Evolutionary conservation across 2,888 invertebrate species (phyloP).

Genomic region (Nipponacmea schrenckii): DNA sequence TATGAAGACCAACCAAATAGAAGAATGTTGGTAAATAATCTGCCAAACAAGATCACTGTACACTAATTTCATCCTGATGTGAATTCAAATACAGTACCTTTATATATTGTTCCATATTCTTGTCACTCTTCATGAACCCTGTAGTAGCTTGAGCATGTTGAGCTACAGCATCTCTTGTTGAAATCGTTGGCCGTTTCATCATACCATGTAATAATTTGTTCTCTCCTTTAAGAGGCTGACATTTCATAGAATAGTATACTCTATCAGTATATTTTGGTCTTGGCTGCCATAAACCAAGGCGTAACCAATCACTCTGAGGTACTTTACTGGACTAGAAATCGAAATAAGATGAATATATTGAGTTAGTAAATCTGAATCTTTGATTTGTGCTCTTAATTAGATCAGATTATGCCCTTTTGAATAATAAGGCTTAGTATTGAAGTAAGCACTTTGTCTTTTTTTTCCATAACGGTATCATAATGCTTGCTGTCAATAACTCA

Average conservation of each 20-base stretch:
- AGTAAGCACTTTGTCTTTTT: background rate
- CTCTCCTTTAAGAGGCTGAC: conserved; percentile 60
- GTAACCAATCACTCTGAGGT: conserved; percentile 60
- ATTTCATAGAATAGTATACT: conserved; percentile 58
- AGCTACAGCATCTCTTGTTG: conserved; percentile 52
- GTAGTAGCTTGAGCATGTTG: conserved; percentile 52
- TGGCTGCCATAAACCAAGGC: conserved; percentile 60
- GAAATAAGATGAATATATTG: background rate
- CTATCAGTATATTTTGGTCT: conserved; percentile 60
- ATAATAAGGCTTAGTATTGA: background rate
- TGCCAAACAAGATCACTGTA: too few relatives aligned
- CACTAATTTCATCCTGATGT: too few relatives aligned
- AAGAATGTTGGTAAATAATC: too few relatives aligned
- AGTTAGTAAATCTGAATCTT: too few relatives aligned
- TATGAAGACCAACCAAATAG: too few relatives aligned
- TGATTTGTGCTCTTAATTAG: background rate
- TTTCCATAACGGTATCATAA: background rate
- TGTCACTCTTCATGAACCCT: conserved; percentile 56
- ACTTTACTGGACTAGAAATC: conserved; percentile 54
- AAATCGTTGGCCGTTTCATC: conserved; percentile 49
- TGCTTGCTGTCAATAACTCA: too few relatives aligned
- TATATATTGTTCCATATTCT: conserved; percentile 59
- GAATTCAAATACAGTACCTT: conserved; percentile 42
- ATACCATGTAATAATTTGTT: conserved; percentile 55
- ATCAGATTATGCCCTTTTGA: background rate